A percentile compares a stretch with the other conserved stretches of the same genome.
Evolutionary conservation across 30 jellyfish, hydroid and myxozoan species (phyloP).

Genomic region (Calvadosia cruxmelitensis): DNA sequence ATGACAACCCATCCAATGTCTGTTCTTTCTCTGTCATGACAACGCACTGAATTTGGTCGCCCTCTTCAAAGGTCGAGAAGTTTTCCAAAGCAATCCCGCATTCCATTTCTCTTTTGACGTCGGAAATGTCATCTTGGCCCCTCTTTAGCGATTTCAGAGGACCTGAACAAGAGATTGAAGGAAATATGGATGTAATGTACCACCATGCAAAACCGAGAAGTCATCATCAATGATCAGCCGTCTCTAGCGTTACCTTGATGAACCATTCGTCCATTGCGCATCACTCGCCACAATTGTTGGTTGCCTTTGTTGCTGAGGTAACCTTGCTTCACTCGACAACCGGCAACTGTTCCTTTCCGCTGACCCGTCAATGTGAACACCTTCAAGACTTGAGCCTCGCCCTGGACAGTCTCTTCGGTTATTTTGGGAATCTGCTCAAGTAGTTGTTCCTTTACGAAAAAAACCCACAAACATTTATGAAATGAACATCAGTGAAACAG

Average conservation of each 20-base stretch:
- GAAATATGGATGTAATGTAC: too few species aligned
- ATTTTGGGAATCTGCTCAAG: constrained; percentile 45
- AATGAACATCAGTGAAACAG: too few species aligned
- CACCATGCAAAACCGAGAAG: too few species aligned
- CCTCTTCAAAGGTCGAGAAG: constrained; percentile 45
- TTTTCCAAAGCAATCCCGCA: constrained; percentile 73
- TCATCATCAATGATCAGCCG: too few species aligned
- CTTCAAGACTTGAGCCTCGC: constrained; percentile 80
- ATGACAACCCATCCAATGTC: constrained; percentile 32
- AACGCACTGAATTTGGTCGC: constrained; percentile 66
- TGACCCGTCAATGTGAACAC: constrained; percentile 78
- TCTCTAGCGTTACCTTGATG: constrained; percentile 69
- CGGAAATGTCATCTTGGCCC: constrained; percentile 55
- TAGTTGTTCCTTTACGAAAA: constrained; percentile 49
- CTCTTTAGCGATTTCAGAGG: constrained; percentile 57
- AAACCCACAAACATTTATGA: too few species aligned
- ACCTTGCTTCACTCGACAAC: constrained; percentile 91
- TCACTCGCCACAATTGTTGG: constrained; percentile 50
- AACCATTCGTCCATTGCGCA: constrained; percentile 38
- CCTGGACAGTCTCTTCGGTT: constrained; percentile 49
- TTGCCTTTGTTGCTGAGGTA: constrained; percentile 28
- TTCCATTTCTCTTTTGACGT: constrained; percentile 64
- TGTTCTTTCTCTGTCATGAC: constrained; percentile 35
- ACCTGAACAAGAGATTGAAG: constrained; percentile 31
- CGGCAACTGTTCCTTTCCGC: constrained; percentile 86